These are phyloP conservation scores for Ophiodon elongatus DNA, from an alignment of 2,113 vertebrate genomes.

Conservation along the genomic window DNA sequence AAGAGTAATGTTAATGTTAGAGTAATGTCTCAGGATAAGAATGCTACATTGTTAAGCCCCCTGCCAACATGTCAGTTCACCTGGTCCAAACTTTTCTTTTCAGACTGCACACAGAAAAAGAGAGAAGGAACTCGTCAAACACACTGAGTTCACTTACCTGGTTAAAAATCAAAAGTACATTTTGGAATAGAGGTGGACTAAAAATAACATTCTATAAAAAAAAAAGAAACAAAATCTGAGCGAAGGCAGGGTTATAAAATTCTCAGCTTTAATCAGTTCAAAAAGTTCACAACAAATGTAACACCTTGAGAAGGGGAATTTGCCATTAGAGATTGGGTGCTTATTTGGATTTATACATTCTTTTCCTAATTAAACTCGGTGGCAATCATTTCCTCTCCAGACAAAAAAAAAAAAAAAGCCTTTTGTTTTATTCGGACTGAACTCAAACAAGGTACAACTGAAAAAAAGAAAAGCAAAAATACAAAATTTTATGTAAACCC, in stretches of 20 bases:
- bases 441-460: slow-evolving; percentile 74
- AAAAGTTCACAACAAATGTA: slow-evolving; percentile 88
- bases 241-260: slow-evolving; percentile 83
- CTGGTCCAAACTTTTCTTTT: not conserved
- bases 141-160: not conserved
- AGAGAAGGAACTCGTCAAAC: not conserved
- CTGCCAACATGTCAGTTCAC: not conserved
- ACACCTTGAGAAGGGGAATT: slow-evolving; percentile 82
- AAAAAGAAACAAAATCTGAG: slow-evolving; percentile 45
- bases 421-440: slow-evolving; percentile 80
- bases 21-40: not conserved
- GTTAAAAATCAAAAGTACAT: not conserved
- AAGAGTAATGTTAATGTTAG: not conserved
- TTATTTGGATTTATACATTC: slow-evolving; percentile 83
- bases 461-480: slow-evolving; percentile 82
- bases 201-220: not conserved
- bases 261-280: slow-evolving; percentile 88
- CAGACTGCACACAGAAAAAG: not conserved
- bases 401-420: slow-evolving; percentile 57
- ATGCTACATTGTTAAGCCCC: not conserved
- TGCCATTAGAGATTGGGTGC: slow-evolving; percentile 72
- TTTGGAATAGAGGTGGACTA: not conserved
- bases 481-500: slow-evolving; percentile 98
- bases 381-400: slow-evolving; percentile 71
- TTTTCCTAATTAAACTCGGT: slow-evolving; percentile 80